These are phyloP conservation scores for Oncorhynchus masou DNA, from an alignment of 2,113 vertebrate species.

Conservation along the genomic window DNA sequence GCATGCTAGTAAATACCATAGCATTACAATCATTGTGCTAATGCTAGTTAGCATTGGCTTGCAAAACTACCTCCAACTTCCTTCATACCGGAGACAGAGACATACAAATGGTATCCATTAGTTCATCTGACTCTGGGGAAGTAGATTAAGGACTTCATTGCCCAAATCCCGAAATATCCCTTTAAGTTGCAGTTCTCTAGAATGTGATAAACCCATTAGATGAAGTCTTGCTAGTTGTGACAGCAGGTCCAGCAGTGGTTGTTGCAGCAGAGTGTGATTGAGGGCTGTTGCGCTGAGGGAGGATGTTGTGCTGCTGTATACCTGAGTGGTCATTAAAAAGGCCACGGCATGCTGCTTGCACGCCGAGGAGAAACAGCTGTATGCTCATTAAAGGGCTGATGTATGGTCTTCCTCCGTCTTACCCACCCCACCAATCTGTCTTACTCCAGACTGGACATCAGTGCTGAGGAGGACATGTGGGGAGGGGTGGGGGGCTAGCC, in stretches of 20 bases:
- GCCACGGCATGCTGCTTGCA: neutral
- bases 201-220: too few relatives aligned
- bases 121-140: too few relatives aligned
- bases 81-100: too few relatives aligned
- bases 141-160: too few relatives aligned
- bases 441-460: constrained; percentile 10
- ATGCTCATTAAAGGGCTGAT: constrained; percentile 80
- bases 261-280: constrained; percentile 38
- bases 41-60: too few relatives aligned
- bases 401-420: constrained; percentile 76
- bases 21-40: too few relatives aligned
- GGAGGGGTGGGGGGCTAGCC: constrained; percentile 8
- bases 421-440: constrained; percentile 17
- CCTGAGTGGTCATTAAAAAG: neutral
- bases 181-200: too few relatives aligned
- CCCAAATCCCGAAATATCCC: too few relatives aligned
- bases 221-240: neutral
- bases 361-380: constrained; percentile 66
- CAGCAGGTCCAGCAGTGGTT: constrained; percentile 29
- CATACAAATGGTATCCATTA: too few relatives aligned
- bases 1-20: too few relatives aligned
- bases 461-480: constrained; percentile 37
- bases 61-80: too few relatives aligned
- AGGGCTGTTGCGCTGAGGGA: neutral
- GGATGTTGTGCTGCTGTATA: neutral